A percentile compares a stretch with the other conserved stretches of the same genome.
Conservation (phyloP, 2,888 invertebrate species). For the Ethmia dodecea region DNA sequence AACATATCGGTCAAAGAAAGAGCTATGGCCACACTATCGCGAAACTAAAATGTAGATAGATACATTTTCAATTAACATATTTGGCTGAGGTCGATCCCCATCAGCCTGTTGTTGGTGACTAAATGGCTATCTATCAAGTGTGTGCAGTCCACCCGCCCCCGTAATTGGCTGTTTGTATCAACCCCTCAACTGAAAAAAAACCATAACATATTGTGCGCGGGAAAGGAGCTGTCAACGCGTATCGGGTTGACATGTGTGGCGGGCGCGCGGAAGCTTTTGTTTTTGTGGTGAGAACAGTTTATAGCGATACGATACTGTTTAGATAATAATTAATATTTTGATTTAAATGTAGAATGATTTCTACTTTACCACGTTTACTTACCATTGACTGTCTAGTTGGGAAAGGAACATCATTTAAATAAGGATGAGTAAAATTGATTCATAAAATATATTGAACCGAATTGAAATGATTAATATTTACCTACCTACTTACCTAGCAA, state of each 20-base stretch:
- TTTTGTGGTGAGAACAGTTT: slow-evolving; percentile 64
- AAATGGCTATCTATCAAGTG: slow-evolving; percentile 62
- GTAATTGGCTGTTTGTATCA: slow-evolving; percentile 76
- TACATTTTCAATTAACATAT: slow-evolving; percentile 22
- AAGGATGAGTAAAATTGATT: too few relatives aligned
- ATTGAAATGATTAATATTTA: too few relatives aligned
- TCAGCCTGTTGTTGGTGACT: slow-evolving; percentile 59
- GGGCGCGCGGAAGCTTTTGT: slow-evolving; percentile 40
- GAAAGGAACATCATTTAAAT: too few relatives aligned
- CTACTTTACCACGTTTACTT: too few relatives aligned
- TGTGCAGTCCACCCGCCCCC: slow-evolving; percentile 65
- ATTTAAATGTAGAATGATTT: too few relatives aligned
- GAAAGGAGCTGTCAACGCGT: slow-evolving; percentile 65
- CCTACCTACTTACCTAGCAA: too few relatives aligned
- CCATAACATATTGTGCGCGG: slow-evolving; percentile 73
- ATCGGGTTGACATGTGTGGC: slow-evolving; percentile 53
- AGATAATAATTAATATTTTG: slow-evolving; percentile 3
- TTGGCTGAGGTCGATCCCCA: slow-evolving; percentile 48
- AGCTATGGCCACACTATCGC: slow-evolving; percentile 51
- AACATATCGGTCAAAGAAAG: slow-evolving; percentile 47
- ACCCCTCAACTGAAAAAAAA: slow-evolving; percentile 68
- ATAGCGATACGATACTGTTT: slow-evolving; percentile 38
- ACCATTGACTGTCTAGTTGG: too few relatives aligned
- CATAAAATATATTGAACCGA: too few relatives aligned
- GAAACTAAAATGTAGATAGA: slow-evolving; percentile 26